Conservation (phyloP, 2,888 invertebrate species). For the Graphium colonna region DNA sequence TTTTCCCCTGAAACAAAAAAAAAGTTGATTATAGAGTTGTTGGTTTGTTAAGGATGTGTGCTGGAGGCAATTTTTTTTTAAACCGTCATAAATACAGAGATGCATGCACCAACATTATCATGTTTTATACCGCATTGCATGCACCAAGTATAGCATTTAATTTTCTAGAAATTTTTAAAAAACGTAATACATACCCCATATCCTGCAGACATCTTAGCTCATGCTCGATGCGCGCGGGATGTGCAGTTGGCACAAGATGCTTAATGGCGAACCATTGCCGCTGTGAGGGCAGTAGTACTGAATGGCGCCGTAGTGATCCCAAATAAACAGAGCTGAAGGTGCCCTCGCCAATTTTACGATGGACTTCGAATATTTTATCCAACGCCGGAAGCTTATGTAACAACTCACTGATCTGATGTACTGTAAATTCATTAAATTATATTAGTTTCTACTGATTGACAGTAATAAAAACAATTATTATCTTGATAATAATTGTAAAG, state of each 20-base stretch:
- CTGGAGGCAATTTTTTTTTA: too few relatives aligned
- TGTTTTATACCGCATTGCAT: too few relatives aligned
- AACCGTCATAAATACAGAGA: too few relatives aligned
- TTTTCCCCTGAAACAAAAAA: slow-evolving; percentile 81
- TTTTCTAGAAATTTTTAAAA: background rate
- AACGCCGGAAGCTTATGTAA: slow-evolving; percentile 80
- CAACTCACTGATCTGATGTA: slow-evolving; percentile 63
- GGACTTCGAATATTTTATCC: slow-evolving; percentile 82
- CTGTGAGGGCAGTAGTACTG: slow-evolving; percentile 50
- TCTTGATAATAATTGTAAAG: too few relatives aligned
- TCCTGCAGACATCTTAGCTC: slow-evolving; percentile 89
- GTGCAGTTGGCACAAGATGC: slow-evolving; percentile 92
- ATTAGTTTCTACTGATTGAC: background rate
- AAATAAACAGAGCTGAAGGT: slow-evolving; percentile 93
- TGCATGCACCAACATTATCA: too few relatives aligned
- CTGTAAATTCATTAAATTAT: slow-evolving; percentile 37
- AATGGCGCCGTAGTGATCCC: slow-evolving; percentile 82
- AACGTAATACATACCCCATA: slow-evolving; percentile 81
- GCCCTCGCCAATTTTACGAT: slow-evolving; percentile 88
- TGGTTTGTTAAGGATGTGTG: too few relatives aligned
- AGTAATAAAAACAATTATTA: slow-evolving; percentile 1
- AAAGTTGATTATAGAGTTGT: too few relatives aligned
- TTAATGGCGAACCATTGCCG: slow-evolving; percentile 89
- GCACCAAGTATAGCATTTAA: background rate
- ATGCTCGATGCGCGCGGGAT: slow-evolving; percentile 88